Percentiles rank a stretch among this genome's conserved stretches.
Evolutionary conservation across 1,140 invertebrate species (phyloP).

Genomic region (Atta cephalotes): DNA sequence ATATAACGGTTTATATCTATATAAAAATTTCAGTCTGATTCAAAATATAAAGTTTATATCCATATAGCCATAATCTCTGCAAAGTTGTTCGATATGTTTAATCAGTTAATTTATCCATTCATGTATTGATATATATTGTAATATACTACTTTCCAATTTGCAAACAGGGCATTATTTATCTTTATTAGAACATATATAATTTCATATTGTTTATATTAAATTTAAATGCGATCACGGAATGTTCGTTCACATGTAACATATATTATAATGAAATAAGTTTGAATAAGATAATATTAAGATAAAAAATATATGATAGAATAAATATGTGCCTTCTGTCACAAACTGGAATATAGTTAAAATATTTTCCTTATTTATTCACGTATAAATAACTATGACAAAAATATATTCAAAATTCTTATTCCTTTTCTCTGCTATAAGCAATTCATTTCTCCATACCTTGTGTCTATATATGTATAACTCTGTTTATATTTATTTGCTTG

Average conservation of each 20-base stretch:
- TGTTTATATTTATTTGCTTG: not conserved
- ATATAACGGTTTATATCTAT: not conserved
- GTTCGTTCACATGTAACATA: not conserved
- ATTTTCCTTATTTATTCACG: constrained; percentile 19
- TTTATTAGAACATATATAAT: not conserved
- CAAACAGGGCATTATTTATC: constrained; percentile 18
- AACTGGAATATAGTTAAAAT: constrained; percentile 56
- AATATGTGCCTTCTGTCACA: constrained; percentile 11
- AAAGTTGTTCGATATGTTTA: constrained; percentile 55
- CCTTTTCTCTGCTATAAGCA: constrained; percentile 25
- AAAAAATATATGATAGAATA: not conserved
- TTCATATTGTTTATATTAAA: constrained; percentile 19
- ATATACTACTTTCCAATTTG: constrained; percentile 47
- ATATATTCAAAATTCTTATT: constrained; percentile 42
- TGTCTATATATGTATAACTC: constrained; percentile 65
- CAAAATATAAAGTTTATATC: constrained; percentile 35
- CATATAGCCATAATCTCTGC: constrained; percentile 1
- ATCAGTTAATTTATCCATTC: constrained; percentile 9
- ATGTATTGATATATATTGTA: not conserved
- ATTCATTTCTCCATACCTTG: constrained; percentile 82
- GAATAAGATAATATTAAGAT: not conserved
- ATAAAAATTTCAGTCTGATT: constrained; percentile 25
- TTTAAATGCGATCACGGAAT: constrained; percentile 15
- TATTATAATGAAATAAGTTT: constrained; percentile 30
- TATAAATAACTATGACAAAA: constrained; percentile 50